Percentiles rank a stretch among this genome's conserved stretches.
Conservation (phyloP, 2,797 vertebrate genomes). For the Gouania willdenowi region DNA sequence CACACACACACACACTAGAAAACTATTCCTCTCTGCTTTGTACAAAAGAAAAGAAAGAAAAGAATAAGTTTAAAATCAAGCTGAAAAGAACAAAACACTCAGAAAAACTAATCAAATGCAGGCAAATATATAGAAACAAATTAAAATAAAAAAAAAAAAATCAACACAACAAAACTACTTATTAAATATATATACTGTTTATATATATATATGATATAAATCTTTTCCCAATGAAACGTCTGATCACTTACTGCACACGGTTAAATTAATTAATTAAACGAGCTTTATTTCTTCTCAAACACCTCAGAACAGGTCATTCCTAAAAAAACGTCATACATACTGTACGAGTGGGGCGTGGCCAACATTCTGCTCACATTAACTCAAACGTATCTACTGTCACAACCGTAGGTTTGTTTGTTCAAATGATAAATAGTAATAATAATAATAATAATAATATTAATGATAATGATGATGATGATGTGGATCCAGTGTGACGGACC, state of each 20-base stretch:
- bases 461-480: no score
- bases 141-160: constrained; percentile 53
- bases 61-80: constrained; percentile 58
- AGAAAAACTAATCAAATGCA: constrained; percentile 59
- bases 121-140: no score
- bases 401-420: constrained; percentile 60
- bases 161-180: constrained; percentile 64
- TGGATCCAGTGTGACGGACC: no score
- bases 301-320: constrained; percentile 59
- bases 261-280: constrained; percentile 67
- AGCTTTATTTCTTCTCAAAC: constrained; percentile 60
- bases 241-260: constrained; percentile 66
- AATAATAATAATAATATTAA: constrained; percentile 60
- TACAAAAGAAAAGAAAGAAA: constrained; percentile 54
- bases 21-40: constrained; percentile 71
- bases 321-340: constrained; percentile 52
- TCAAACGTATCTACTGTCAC: constrained; percentile 57
- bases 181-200: constrained; percentile 72
- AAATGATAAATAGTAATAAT: constrained; percentile 76
- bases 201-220: constrained; percentile 63
- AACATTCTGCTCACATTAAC: constrained; percentile 66
- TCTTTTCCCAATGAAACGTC: constrained; percentile 55
- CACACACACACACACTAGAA: constrained; percentile 66
- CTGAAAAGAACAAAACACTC: constrained; percentile 65
- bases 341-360: constrained; percentile 54